These are phyloP conservation scores for Pelodiscus sinensis DNA, from an alignment of 2,113 vertebrate genomes.

Conservation along the genomic window DNA sequence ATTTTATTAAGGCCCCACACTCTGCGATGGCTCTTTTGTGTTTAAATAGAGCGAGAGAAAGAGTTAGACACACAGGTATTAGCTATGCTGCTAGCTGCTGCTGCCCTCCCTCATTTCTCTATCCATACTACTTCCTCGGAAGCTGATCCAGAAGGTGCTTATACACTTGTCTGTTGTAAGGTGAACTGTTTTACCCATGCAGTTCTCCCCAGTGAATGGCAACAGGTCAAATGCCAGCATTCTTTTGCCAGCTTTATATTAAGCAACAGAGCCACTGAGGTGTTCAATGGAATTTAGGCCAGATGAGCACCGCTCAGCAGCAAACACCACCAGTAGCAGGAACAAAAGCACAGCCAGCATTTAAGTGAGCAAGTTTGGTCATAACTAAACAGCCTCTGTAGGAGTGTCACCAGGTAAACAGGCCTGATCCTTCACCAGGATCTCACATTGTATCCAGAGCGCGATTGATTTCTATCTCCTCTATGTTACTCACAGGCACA, in stretches of 20 bases:
- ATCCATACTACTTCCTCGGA: neutral
- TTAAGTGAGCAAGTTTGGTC: neutral
- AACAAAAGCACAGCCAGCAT: neutral
- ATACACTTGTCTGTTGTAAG: neutral
- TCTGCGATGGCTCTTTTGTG: neutral
- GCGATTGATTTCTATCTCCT: neutral
- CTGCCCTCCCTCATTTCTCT: neutral
- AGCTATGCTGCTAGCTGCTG: neutral
- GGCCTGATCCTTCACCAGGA: neutral
- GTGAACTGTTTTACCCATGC: neutral
- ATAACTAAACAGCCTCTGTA: neutral
- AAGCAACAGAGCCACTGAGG: neutral
- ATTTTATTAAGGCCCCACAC: neutral
- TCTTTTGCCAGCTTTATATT: neutral
- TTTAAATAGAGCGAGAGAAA: neutral
- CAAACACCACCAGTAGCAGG: neutral
- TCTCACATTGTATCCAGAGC: neutral
- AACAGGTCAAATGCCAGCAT: fast-evolving
- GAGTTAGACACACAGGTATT: neutral
- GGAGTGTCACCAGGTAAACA: neutral
- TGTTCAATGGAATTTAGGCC: neutral
- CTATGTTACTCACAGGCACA: neutral
- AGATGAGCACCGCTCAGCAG: neutral
- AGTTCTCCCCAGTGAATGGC: neutral
- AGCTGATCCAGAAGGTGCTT: neutral